Base-by-base conservation (phyloP, 2,888 invertebrate species). In the Lasius fuliginosus region DNA sequence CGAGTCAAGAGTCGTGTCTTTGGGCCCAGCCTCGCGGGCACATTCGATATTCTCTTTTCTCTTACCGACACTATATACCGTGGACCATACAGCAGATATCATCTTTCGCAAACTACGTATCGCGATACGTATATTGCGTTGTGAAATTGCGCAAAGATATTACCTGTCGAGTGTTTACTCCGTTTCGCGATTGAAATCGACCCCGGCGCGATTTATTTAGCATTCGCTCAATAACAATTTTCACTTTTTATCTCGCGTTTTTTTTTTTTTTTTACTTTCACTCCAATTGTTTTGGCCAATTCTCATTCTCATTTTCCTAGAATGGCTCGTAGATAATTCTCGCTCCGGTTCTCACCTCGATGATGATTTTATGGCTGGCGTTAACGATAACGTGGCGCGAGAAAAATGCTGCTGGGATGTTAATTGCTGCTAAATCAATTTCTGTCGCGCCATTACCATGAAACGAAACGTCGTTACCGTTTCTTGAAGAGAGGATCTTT, bases 301-400 rank as follows among this genome's bases (percentile, higher is more conserved):
- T 86, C 86, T 84, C 87, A 85, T 82, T 82, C 85, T 87, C 64
- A 85, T 85, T 84, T 82, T 85, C 82, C 53, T 86, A 71, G 77
- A 87, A 81, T 71, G 64, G 75, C 75, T 86, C 83, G 18, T 85
- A 69, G 83, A 83, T 85, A 84, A 83, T 71, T 65, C 75, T 42
- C 73, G 67, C 56, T 62, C 65, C 62, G 71, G 82, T 86, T 87
- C 84, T 87, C 87, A 81, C 87, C 73, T 49, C 23, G 68, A 33
- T 33, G 58, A 85, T 33, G 86, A 86, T 87, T 74, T 82, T 85
- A 87, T 84, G 84, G 77, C 36, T 2, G 15, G 15, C 71, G 36
- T 56, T 56, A 73, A 71, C 40, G 58, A 73, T 73, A 40, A 40
- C 9, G 23, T 27, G 77, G 49, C 79, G 42, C 12, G 30, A 62